phyloP scores from a whole-genome alignment of 2,113 vertebrate species.

The Dascyllus trimaculatus region DNA sequence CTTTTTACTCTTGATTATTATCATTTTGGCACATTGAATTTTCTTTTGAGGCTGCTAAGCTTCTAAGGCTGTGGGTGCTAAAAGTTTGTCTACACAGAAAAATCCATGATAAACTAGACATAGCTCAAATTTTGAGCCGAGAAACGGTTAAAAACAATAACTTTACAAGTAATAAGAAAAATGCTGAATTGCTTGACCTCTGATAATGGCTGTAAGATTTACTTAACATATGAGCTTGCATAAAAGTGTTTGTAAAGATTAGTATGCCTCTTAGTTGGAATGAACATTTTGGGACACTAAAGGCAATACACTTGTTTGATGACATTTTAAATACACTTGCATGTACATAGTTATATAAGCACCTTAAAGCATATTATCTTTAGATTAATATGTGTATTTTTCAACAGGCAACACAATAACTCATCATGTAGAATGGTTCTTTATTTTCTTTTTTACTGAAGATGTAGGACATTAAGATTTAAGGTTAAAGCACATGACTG shows the following conservation, averaged over 20 bases:
- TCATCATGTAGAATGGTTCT: background rate
- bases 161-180: too few species aligned
- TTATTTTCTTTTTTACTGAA: background rate
- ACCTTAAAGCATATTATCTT: background rate
- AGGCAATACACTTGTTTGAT: background rate
- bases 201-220: background rate
- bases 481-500: background rate
- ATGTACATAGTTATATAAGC: background rate
- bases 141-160: too few species aligned
- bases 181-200: too few species aligned
- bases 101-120: too few species aligned
- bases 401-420: background rate
- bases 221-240: background rate
- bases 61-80: too few species aligned
- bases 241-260: background rate
- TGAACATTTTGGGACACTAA: slow-evolving; percentile 2
- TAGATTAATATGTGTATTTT: too few species aligned
- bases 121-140: too few species aligned
- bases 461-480: background rate
- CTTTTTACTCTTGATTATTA: too few species aligned
- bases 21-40: too few species aligned
- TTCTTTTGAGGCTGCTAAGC: too few species aligned
- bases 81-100: too few species aligned
- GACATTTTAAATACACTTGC: background rate
- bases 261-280: background rate